A percentile compares a stretch with the other conserved stretches of the same genome.
phyloP scores from a whole-genome alignment of 2,888 invertebrate genomes.

The Choristoneura rosaceana region DNA sequence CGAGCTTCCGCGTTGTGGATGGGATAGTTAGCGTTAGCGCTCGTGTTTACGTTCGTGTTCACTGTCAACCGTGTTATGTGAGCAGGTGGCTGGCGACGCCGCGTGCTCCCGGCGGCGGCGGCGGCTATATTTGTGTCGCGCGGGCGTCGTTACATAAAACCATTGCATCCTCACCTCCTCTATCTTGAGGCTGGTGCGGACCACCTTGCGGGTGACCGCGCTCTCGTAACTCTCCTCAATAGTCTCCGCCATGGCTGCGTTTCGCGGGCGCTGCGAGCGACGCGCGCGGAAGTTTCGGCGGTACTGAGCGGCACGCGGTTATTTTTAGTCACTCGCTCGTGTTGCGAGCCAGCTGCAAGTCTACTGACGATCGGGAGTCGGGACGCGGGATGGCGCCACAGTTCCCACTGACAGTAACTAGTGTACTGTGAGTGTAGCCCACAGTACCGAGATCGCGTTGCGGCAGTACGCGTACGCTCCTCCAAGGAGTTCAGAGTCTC shows the following conservation, averaged over 20 bases:
- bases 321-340: constrained; percentile 79
- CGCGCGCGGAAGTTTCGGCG: constrained; percentile 81
- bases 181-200: constrained; percentile 89
- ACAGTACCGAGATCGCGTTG: constrained; percentile 49
- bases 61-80: constrained; percentile 81
- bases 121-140: constrained; percentile 72
- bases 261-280: constrained; percentile 80
- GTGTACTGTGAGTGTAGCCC: constrained; percentile 14
- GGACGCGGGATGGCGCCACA: constrained; percentile 59
- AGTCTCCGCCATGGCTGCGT: constrained; percentile 87
- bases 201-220: constrained; percentile 89
- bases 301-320: constrained; percentile 78
- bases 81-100: constrained; percentile 71
- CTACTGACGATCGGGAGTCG: constrained; percentile 48
- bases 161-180: constrained; percentile 88
- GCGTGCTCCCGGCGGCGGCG: constrained; percentile 56
- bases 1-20: constrained; percentile 49
- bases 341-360: constrained; percentile 55
- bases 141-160: constrained; percentile 77
- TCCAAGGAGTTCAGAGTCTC: constrained; percentile 1
- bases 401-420: background rate
- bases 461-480: constrained; percentile 24
- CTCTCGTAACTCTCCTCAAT: constrained; percentile 89
- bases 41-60: constrained; percentile 78
- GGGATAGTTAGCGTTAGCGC: constrained; percentile 47